Conservation (phyloP, 2,888 invertebrate species). For the Acleris laterana region DNA sequence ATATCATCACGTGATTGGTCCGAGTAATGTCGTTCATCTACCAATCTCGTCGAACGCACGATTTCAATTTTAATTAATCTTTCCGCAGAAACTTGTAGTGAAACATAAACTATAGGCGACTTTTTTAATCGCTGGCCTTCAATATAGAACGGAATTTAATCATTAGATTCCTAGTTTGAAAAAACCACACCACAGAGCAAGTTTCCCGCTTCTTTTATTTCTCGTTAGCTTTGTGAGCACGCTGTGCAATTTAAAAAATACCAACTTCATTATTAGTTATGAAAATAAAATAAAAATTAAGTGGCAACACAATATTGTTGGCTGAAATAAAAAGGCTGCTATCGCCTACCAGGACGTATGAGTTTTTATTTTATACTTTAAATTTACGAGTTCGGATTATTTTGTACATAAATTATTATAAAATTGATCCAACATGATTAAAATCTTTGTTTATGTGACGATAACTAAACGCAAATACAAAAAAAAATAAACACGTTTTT, state of each 20-base stretch:
- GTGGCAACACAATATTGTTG: constrained; percentile 41
- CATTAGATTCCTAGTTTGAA: constrained; percentile 35
- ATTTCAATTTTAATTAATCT: too few relatives aligned
- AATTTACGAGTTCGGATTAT: neutral
- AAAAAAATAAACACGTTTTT: too few relatives aligned
- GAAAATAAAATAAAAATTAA: constrained; percentile 47
- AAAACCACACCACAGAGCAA: constrained; percentile 37
- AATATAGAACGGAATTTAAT: constrained; percentile 41
- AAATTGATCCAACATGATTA: too few relatives aligned
- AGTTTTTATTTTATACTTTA: neutral
- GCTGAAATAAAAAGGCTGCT: constrained; percentile 20
- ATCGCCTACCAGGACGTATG: neutral
- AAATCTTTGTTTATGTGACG: too few relatives aligned
- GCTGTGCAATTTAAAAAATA: constrained; percentile 39
- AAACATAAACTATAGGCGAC: constrained; percentile 16
- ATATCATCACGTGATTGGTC: too few relatives aligned
- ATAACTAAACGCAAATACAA: too few relatives aligned
- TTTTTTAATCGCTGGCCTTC: constrained; percentile 35
- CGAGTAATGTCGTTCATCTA: too few relatives aligned
- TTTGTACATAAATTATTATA: too few relatives aligned
- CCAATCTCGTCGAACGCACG: too few relatives aligned
- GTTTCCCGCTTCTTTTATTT: constrained; percentile 34
- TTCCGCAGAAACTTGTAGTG: too few relatives aligned
- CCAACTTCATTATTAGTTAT: constrained; percentile 39
- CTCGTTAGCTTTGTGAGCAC: constrained; percentile 22